Evolutionary conservation across 2,113 vertebrate genomes (phyloP), one percentile per base, ranked within the genome.

Genomic region (Acanthisitta chloris): DNA sequence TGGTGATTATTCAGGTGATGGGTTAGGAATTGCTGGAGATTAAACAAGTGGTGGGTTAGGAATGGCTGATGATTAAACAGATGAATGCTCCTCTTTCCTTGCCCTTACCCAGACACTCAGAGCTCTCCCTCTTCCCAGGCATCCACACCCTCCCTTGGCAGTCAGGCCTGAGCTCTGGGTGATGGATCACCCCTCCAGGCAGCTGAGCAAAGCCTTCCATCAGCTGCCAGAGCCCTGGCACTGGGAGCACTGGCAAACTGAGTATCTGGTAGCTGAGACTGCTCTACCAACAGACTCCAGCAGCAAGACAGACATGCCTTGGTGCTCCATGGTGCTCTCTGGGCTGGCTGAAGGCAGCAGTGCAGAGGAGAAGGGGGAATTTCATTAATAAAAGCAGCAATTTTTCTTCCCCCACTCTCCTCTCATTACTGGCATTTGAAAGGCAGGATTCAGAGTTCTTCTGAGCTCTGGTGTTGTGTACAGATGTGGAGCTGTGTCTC

Each of bases 341-440:
- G 1, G 46, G 51, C 6, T 4, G 80, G 72, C 2, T 74, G 90
- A 7, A 19, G 70, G 70, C 69, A 26, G 40, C 33, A 20, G 3
- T 46, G 48, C 33, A 33, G 81, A n/a, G 51, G 92, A 31, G 86
- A 84, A 43, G 36, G 57, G 69, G 49, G 70, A 24, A 78, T 88
- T 38, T 77, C 54, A 70, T 83, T 91, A 80, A 77, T 58, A 43
- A 85, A 85, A 89, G 91, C 52, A 78, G 81, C 78, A 42, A 31
- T 88, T 90, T 55, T 55, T 49, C 48, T 93, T 91, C 90, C 94
- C 74, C 91, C 84, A 33, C 93, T 94, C 84, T 86, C 67, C 58
- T 91, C 74, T 91, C 94, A 24, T 54, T 55, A 48, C 93, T 48
- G 87, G 81, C 66, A 64, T 80, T 91, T 92, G 90, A 95, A 93